Evolutionary conservation across 2,797 vertebrate genomes (phyloP).

Genomic region (Macropus fuliginosus): DNA sequence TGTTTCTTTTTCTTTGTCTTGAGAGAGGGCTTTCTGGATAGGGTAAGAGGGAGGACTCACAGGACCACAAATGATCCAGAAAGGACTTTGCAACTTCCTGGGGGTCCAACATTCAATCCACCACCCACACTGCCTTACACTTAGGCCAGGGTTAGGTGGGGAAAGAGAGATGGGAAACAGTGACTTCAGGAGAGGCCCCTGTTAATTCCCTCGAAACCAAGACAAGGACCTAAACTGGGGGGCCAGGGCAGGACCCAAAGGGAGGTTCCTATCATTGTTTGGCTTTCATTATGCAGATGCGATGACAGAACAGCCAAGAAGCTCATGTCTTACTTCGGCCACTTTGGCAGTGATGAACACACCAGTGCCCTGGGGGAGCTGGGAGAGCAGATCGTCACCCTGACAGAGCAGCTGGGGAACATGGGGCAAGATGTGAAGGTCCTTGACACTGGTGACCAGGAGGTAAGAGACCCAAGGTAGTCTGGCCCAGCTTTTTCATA

Average conservation of each 20-base stretch:
- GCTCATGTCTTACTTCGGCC: slow-evolving; percentile 85
- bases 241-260: not conserved
- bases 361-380: slow-evolving; percentile 84
- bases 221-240: not conserved
- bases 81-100: not conserved
- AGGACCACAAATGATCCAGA: not conserved
- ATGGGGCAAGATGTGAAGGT: slow-evolving; percentile 82
- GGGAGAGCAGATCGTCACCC: slow-evolving; percentile 82
- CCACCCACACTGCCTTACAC: not conserved
- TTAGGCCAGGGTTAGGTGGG: not conserved
- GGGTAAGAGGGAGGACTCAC: not conserved
- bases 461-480: slow-evolving; percentile 80
- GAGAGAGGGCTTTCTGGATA: not conserved
- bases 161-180: not conserved
- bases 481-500: not conserved
- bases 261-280: not conserved
- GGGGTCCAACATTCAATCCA: not conserved
- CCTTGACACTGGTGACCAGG: slow-evolving; percentile 81
- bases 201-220: not conserved
- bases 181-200: not conserved
- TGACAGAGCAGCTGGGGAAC: slow-evolving; percentile 88
- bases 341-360: slow-evolving; percentile 79
- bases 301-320: slow-evolving; percentile 88
- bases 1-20: not conserved
- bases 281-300: slow-evolving; percentile 82